Conservation (phyloP, 2,797 vertebrate genomes). For the Nannoperca australis region DNA sequence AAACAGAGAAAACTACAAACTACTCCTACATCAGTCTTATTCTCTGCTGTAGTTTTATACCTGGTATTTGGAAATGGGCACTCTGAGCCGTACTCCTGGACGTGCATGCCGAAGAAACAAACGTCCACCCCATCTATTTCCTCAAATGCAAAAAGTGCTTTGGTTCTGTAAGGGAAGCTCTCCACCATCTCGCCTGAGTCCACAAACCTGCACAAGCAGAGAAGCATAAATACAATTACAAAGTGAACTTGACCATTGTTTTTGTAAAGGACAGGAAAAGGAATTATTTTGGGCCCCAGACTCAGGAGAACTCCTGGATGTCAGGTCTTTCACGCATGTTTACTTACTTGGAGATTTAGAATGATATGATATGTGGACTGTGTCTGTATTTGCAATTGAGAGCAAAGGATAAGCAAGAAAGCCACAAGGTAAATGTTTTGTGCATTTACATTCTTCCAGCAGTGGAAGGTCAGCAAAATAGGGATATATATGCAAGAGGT, state of each 20-base stretch:
- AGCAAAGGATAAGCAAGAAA: not conserved
- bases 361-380: not conserved
- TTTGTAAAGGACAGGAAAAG: not conserved
- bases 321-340: not conserved
- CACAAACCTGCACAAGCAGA: constrained; percentile 89
- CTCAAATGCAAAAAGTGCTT: constrained; percentile 99
- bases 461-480: not conserved
- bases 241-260: not conserved
- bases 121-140: constrained; percentile 98
- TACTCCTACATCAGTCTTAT: too few relatives aligned
- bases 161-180: constrained; percentile 98
- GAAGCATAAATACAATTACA: not conserved
- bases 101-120: constrained; percentile 99
- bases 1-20: not conserved
- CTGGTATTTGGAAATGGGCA: constrained; percentile 97
- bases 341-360: not conserved
- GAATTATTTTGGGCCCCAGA: not conserved
- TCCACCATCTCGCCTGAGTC: constrained; percentile 97
- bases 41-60: constrained; percentile 73
- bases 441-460: not conserved
- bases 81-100: constrained; percentile 98
- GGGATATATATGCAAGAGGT: not conserved
- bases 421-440: not conserved
- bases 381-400: not conserved
- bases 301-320: not conserved